Percentiles rank a stretch among this genome's conserved stretches.
Conservation (phyloP, 2,113 vertebrate species). For the Oncorhynchus gorbuscha region DNA sequence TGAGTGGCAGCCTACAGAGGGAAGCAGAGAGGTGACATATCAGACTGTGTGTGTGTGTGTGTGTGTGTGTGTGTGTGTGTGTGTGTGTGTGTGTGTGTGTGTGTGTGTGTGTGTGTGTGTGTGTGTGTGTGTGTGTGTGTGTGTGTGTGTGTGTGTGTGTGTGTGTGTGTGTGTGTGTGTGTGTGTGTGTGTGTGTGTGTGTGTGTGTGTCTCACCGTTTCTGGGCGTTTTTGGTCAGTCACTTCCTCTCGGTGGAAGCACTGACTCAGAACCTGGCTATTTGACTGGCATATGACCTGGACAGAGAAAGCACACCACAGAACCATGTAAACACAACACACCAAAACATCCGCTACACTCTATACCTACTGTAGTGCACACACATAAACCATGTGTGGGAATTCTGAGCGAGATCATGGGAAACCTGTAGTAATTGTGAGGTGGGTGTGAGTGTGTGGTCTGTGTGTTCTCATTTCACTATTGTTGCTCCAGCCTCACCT, state of each 20-base stretch:
- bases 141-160: neutral
- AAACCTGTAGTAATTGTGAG: neutral
- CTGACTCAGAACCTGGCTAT: constrained; percentile 86
- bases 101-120: too few relatives aligned
- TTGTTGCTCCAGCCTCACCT: constrained; percentile 74
- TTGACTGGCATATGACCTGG: constrained; percentile 91
- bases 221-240: constrained; percentile 90
- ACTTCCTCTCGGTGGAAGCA: constrained; percentile 89
- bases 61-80: neutral
- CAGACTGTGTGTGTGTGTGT: neutral
- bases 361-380: neutral
- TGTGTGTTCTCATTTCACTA: neutral
- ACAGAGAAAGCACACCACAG: constrained; percentile 32
- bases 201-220: constrained; percentile 76
- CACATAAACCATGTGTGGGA: neutral
- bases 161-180: neutral
- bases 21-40: neutral
- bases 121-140: neutral
- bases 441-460: neutral
- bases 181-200: too few relatives aligned
- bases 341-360: neutral
- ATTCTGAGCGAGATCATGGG: neutral
- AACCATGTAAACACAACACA: constrained; percentile 43
- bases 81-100: neutral
- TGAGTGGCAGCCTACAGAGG: constrained; percentile 86